Base-by-base conservation (phyloP, 1,140 invertebrate species). In the Melitaea cinxia region DNA sequence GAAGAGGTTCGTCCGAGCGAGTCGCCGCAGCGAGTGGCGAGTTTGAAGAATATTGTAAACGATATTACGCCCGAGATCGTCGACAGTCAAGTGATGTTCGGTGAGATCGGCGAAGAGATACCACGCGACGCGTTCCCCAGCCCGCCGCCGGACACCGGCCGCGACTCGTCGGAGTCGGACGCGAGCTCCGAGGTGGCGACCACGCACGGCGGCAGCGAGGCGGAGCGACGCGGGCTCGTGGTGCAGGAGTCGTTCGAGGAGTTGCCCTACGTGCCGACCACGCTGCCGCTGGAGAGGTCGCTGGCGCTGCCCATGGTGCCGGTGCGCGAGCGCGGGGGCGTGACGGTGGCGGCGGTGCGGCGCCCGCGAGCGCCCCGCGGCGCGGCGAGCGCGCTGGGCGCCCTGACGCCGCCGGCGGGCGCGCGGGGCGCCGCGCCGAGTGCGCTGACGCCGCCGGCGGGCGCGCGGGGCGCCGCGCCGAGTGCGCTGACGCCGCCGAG, bases 231-330 rank as follows among this genome's bases (percentile, higher is more conserved):
- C 57, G 94, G 95, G 0, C 92, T 97, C 23, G 94, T 96, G 2
- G 92, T 95, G 45, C 95, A 96, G 71, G 96, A 96, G 71, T 96
- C 96, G 7, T 96, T 97, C 70, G 96, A 97, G 65, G 96, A 97
- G 89, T 89, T 97, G 74, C 96, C 96, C 0, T 97, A 96, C 77
- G 94, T 97, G 65, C 96, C 96, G 37, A 97, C 96, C 2, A 97
- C 96, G 30, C 84, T 97, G 58, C 96, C 96, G 12, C 91, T 94
- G 78, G 96, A 97, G 89, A 94, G 96, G 47, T 95, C 96, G 5
- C 92, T 95, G 42, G 96, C 95, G 12, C 90, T 97, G 56, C 95
- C 95, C 0, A 95, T 97, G 58, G 92, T 97, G 45, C 96, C 96
- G 17, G 93, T 96, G 81, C 92, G 96, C 54, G 92, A 95, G 26